phyloP scores from a whole-genome alignment of 2,888 invertebrate species.

The Meteorus cinctellus region DNA sequence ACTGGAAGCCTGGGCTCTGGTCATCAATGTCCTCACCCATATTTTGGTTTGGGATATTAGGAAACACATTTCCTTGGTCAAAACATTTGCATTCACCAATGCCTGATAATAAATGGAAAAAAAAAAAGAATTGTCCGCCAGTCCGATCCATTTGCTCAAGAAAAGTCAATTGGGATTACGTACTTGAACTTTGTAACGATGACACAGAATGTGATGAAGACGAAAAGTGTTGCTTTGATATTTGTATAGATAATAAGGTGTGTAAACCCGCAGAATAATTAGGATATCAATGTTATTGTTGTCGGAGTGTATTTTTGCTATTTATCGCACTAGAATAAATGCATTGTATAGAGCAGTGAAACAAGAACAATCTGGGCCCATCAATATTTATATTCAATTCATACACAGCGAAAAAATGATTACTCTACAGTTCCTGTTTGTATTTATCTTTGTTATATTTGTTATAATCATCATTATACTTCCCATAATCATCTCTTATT shows the following conservation, averaged over 20 bases:
- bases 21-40: constrained; percentile 46
- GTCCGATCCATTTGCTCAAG: constrained; percentile 55
- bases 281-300: background rate
- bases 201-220: constrained; percentile 53
- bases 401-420: too few species aligned
- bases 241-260: constrained; percentile 59
- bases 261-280: constrained; percentile 57
- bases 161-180: constrained; percentile 53
- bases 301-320: background rate
- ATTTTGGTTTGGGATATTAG: constrained; percentile 49
- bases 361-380: too few species aligned
- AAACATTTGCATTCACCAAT: constrained; percentile 26
- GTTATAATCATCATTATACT: background rate
- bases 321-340: background rate
- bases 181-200: constrained; percentile 51
- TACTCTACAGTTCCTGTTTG: too few species aligned
- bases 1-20: constrained; percentile 24
- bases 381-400: background rate
- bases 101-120: constrained; percentile 25
- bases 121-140: constrained; percentile 57
- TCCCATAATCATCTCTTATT: constrained; percentile 5
- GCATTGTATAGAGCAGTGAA: background rate
- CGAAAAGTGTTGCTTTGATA: constrained; percentile 60
- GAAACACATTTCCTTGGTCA: constrained; percentile 6
- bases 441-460: too few species aligned